These are phyloP conservation scores for Zaprionus ornatus DNA, from an alignment of 1,140 invertebrate species.

Conservation along the genomic window DNA sequence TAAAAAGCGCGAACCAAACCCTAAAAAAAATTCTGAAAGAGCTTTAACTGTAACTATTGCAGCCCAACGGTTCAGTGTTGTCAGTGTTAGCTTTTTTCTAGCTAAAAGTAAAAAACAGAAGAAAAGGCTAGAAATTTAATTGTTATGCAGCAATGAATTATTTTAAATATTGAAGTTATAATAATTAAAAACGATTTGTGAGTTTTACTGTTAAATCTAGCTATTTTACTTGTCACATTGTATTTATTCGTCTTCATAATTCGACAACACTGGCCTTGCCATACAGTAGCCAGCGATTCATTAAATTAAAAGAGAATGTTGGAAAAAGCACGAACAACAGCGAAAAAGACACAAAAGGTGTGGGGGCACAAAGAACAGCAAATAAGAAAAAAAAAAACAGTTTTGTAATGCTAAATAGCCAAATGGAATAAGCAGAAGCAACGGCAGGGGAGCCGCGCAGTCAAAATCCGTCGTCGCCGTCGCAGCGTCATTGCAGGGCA, in stretches of 20 bases:
- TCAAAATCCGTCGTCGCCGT: neutral
- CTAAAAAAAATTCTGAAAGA: constrained; percentile 47
- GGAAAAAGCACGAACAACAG: constrained; percentile 79
- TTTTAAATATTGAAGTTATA: neutral
- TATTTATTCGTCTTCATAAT: neutral
- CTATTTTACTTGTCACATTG: neutral
- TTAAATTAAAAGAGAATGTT: constrained; percentile 74
- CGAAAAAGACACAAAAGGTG: constrained; percentile 73
- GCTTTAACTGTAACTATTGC: constrained; percentile 53
- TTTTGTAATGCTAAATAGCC: constrained; percentile 79
- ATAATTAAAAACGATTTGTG: neutral
- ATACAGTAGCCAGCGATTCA: constrained; percentile 49
- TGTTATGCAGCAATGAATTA: neutral
- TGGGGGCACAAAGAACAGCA: constrained; percentile 60
- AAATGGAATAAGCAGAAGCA: constrained; percentile 20
- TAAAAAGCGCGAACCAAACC: constrained; percentile 70
- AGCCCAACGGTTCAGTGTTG: constrained; percentile 21
- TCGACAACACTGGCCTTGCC: neutral
- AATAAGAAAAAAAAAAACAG: constrained; percentile 56
- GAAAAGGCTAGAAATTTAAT: neutral
- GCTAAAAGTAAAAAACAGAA: neutral
- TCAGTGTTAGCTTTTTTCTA: neutral
- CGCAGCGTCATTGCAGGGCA: constrained; percentile 29
- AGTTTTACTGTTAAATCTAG: neutral
- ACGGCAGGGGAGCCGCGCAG: neutral